Evolutionary conservation across 2,888 invertebrate genomes (phyloP).

Genomic region (Scaptomyza reducta): DNA sequence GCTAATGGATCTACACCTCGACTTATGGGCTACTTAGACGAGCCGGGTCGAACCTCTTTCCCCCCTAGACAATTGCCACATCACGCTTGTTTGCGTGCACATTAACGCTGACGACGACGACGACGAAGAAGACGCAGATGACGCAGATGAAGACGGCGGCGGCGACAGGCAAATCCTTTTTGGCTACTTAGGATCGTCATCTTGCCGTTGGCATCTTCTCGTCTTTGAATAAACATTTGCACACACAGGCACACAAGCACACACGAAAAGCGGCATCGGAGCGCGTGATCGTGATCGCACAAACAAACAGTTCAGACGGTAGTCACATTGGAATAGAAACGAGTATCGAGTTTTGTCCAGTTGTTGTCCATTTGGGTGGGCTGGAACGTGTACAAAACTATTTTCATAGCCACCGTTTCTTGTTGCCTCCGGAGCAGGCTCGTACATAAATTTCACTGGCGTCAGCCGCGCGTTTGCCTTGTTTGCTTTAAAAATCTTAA

Average conservation of each 20-base stretch:
- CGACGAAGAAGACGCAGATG: conserved; percentile 25
- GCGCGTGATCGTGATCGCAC: conserved; percentile 77
- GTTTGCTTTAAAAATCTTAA: conserved; percentile 47
- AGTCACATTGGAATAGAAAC: conserved; percentile 19
- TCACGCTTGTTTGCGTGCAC: conserved; percentile 79
- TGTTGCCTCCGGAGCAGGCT: conserved; percentile 11
- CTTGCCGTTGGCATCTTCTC: conserved; percentile 46
- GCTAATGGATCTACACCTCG: conserved; percentile 77
- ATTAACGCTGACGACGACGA: conserved; percentile 66
- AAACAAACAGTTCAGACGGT: conserved; percentile 58
- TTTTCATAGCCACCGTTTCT: conserved; percentile 75
- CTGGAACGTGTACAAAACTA: conserved; percentile 71
- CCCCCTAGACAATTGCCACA: conserved; percentile 74
- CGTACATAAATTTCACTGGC: conserved; percentile 46
- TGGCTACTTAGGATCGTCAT: conserved; percentile 70
- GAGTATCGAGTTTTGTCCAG: conserved; percentile 5
- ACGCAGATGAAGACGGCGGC: conserved; percentile 12
- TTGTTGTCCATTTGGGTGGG: conserved; percentile 74
- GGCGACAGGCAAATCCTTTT: conserved; percentile 74
- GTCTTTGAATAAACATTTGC: conserved; percentile 73
- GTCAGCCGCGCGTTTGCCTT: conserved; percentile 61
- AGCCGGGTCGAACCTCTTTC: conserved; percentile 27
- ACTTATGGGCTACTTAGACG: conserved; percentile 60
- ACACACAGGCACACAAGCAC: conserved; percentile 57
- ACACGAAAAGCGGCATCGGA: conserved; percentile 59